These are phyloP conservation scores for Chloroceryle amazona DNA, from an alignment of 2,797 vertebrate genomes.

Conservation along the genomic window DNA sequence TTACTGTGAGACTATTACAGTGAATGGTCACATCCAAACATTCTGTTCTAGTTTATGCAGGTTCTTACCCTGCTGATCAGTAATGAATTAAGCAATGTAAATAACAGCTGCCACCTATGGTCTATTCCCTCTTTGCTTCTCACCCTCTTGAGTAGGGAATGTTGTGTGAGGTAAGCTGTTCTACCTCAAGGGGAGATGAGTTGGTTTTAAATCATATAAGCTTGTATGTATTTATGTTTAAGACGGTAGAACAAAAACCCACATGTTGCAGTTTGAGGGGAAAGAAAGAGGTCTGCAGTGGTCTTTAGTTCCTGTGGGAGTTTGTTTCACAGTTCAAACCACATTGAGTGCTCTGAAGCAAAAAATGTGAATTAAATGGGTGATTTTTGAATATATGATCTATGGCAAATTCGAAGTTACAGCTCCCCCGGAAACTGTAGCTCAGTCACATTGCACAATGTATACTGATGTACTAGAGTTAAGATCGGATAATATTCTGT, in stretches of 20 bases:
- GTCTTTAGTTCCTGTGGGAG: slow-evolving; percentile 51
- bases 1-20: slow-evolving; percentile 27
- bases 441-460: slow-evolving; percentile 25
- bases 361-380: slow-evolving; percentile 55
- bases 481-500: slow-evolving; percentile 42
- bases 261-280: not conserved
- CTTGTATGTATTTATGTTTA: slow-evolving; percentile 24
- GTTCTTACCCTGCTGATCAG: slow-evolving; percentile 1
- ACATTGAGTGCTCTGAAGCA: slow-evolving; percentile 32
- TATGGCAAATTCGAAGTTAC: slow-evolving; percentile 58
- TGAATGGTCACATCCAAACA: not conserved
- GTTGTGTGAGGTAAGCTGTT: not conserved
- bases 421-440: slow-evolving; percentile 48
- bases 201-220: slow-evolving; percentile 2
- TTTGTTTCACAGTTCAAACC: slow-evolving; percentile 58
- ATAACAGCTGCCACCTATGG: slow-evolving; percentile 27
- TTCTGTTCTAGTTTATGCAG: not conserved
- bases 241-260: slow-evolving; percentile 15
- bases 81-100: not conserved
- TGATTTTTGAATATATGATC: slow-evolving; percentile 62
- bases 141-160: not conserved
- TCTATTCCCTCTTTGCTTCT: slow-evolving; percentile 36
- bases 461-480: slow-evolving; percentile 48
- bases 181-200: not conserved
- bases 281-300: not conserved